Evolutionary conservation across 1,140 invertebrate genomes (phyloP).

Genomic region (Centruroides vittatus): DNA sequence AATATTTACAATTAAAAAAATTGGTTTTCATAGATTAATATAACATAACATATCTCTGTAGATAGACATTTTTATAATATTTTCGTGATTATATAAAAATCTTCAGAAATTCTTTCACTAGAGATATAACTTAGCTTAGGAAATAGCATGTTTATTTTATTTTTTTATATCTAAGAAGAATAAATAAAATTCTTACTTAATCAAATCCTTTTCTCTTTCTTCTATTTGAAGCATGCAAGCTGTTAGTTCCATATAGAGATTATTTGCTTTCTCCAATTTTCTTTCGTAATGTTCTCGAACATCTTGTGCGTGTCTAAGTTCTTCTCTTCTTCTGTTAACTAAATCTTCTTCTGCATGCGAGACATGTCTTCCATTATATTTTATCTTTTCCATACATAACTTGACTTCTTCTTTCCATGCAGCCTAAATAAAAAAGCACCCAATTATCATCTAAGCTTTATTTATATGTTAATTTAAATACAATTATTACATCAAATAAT

Average conservation of each 20-base stretch:
- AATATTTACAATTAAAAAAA: too few species aligned
- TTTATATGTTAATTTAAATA: too few species aligned
- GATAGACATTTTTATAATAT: neutral
- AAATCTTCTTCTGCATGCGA: conserved; percentile 53
- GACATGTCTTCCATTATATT: conserved; percentile 40
- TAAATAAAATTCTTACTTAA: conserved; percentile 42
- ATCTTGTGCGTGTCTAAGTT: conserved; percentile 74
- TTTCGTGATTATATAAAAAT: neutral
- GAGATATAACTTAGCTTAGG: neutral
- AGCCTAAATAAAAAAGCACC: conserved; percentile 35
- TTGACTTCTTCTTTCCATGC: conserved; percentile 77
- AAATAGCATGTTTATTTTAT: neutral
- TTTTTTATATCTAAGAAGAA: neutral
- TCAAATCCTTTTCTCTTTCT: conserved; percentile 62
- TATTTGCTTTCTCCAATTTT: conserved; percentile 78
- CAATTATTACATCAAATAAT: too few species aligned
- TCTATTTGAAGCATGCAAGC: conserved; percentile 72
- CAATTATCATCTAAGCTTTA: too few species aligned
- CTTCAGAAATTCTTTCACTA: neutral
- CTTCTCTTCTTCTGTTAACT: conserved; percentile 56
- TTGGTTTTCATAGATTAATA: too few species aligned
- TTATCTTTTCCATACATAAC: conserved; percentile 56
- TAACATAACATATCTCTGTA: too few species aligned
- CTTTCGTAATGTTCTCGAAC: conserved; percentile 80
- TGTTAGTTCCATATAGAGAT: conserved; percentile 73